Percentiles rank a stretch among this genome's conserved stretches.
These are phyloP conservation scores for Helicoverpa armigera DNA, from an alignment of 1,140 invertebrate species.

Conservation along the genomic window DNA sequence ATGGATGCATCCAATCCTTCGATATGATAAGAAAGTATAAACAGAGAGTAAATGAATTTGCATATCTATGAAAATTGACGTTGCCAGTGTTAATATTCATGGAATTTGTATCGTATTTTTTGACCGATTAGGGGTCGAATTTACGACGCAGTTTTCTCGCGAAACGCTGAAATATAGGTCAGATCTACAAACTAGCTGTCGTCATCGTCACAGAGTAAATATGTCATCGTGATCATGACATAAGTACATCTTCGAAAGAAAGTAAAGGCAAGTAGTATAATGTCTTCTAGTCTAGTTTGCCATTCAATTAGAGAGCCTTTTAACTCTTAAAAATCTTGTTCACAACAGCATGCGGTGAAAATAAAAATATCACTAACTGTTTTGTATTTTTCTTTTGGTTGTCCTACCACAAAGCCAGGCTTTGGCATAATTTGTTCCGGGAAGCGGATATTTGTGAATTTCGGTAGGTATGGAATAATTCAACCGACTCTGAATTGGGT, in stretches of 20 bases:
- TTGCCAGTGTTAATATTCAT: slow-evolving; percentile 38
- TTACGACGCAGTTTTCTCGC: not conserved
- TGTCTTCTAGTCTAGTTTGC: too few species aligned
- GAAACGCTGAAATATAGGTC: too few species aligned
- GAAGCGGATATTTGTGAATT: slow-evolving; percentile 15
- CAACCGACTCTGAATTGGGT: not conserved
- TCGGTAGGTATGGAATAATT: slow-evolving; percentile 13
- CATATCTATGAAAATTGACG: slow-evolving; percentile 44
- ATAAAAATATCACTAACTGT: not conserved
- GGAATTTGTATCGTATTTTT: slow-evolving; percentile 11
- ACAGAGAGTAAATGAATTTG: slow-evolving; percentile 20
- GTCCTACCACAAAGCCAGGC: slow-evolving; percentile 1
- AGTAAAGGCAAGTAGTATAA: too few species aligned
- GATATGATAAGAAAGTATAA: not conserved
- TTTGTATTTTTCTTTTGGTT: not conserved
- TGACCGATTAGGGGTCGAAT: not conserved
- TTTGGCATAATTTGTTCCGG: not conserved
- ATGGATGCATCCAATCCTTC: not conserved
- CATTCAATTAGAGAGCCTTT: too few species aligned
- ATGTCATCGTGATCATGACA: too few species aligned
- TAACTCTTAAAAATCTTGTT: too few species aligned
- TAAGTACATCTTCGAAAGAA: too few species aligned
- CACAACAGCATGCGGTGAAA: not conserved
- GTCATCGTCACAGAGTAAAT: too few species aligned
- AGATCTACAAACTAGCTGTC: too few species aligned